Evolutionary conservation across 2,888 invertebrate species (phyloP).

Genomic region (Dasysyrphus albostriatus): DNA sequence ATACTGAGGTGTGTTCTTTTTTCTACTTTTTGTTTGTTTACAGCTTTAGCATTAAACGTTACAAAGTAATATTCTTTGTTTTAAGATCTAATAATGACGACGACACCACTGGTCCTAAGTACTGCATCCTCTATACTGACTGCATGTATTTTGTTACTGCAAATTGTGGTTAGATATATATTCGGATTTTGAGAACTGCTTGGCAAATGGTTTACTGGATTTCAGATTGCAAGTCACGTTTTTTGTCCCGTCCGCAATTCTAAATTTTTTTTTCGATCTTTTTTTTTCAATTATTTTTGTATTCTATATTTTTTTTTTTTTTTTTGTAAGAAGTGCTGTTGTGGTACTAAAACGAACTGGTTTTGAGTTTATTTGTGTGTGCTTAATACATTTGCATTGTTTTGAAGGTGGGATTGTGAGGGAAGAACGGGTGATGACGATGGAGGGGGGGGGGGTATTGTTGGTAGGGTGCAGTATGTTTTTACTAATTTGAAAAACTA

Average conservation of each 20-base stretch:
- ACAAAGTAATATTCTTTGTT: background rate
- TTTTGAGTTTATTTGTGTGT: slow-evolving; percentile 16
- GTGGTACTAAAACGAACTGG: slow-evolving; percentile 14
- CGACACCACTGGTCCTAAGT: background rate
- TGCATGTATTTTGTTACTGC: slow-evolving; percentile 8
- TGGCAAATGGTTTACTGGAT: slow-evolving; percentile 64
- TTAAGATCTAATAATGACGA: background rate
- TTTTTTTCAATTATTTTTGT: too few relatives aligned
- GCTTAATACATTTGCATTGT: slow-evolving; percentile 15
- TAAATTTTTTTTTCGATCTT: background rate
- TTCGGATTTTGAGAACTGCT: slow-evolving; percentile 11
- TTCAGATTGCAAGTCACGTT: slow-evolving; percentile 75
- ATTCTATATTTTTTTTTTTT: slow-evolving; percentile 1
- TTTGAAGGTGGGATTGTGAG: background rate
- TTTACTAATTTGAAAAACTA: slow-evolving; percentile 30
- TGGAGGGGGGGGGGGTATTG: too few relatives aligned
- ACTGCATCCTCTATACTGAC: slow-evolving; percentile 1
- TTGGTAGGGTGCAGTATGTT: slow-evolving; percentile 16
- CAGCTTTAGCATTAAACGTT: background rate
- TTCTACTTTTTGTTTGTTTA: too few relatives aligned
- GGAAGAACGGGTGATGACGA: too few relatives aligned
- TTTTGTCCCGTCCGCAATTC: slow-evolving; percentile 63
- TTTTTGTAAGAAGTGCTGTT: slow-evolving; percentile 32
- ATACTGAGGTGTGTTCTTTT: too few relatives aligned
- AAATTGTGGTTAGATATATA: slow-evolving; percentile 19